A percentile compares a stretch with the other conserved stretches of the same genome.
Conservation (phyloP, 2,113 vertebrate genomes). For the Globicephala melas region DNA sequence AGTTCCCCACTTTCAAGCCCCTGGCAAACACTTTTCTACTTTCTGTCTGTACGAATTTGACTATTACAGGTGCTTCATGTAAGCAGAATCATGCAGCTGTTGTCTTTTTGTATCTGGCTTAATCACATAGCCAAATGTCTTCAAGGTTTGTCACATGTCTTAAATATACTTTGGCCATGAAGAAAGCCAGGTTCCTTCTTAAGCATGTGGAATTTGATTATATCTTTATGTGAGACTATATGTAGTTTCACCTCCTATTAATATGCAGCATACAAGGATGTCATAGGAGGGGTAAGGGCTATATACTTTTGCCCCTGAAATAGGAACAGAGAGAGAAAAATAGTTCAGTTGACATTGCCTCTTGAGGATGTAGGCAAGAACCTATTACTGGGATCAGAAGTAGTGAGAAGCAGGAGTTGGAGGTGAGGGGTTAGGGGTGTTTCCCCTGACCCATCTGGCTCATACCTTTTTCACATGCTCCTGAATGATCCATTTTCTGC, state of each 20-base stretch:
- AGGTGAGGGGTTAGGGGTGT: neutral
- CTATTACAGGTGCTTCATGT: neutral
- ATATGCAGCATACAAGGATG: neutral
- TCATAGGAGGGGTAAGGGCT: neutral
- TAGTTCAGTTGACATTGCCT: neutral
- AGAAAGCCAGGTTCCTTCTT: neutral
- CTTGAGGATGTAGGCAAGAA: neutral
- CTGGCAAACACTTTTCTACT: neutral
- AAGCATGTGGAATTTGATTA: neutral
- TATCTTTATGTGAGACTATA: neutral
- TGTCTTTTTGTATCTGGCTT: neutral
- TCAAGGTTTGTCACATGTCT: neutral
- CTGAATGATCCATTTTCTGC: neutral
- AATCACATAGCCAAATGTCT: neutral
- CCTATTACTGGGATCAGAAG: neutral
- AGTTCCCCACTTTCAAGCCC: neutral
- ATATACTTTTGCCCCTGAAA: neutral
- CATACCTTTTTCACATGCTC: neutral
- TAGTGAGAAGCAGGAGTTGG: neutral
- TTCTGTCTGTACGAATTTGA: neutral
- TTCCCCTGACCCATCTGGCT: neutral
- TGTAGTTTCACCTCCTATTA: neutral
- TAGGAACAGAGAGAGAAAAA: neutral
- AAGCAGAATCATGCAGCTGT: neutral
- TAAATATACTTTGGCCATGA: neutral